phyloP scores from a whole-genome alignment of 2,113 vertebrate species.

The Nothocercus julius region DNA sequence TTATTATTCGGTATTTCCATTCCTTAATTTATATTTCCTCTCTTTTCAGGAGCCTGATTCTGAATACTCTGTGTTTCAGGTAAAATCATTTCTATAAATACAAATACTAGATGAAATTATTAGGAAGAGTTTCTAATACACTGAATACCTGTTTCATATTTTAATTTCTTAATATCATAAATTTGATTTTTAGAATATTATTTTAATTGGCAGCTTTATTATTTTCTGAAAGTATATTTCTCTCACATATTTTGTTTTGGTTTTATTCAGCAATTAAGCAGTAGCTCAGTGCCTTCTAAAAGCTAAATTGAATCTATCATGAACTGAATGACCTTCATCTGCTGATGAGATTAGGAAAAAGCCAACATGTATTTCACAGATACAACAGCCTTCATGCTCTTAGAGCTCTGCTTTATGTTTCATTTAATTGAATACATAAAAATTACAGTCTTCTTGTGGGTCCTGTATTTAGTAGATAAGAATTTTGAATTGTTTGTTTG shows the following conservation, averaged over 20 bases:
- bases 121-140: background rate
- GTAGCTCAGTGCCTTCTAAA: background rate
- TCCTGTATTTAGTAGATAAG: background rate
- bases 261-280: background rate
- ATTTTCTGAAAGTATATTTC: background rate
- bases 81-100: slow-evolving; percentile 75
- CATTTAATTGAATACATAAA: background rate
- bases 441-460: background rate
- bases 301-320: background rate
- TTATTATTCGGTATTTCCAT: background rate
- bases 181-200: background rate
- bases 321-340: background rate
- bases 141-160: background rate
- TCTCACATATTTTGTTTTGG: background rate
- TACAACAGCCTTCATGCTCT: background rate
- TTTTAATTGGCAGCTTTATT: background rate
- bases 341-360: background rate
- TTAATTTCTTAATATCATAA: background rate
- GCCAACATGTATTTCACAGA: background rate
- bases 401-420: background rate
- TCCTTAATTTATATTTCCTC: slow-evolving; percentile 47
- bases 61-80: slow-evolving; percentile 82
- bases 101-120: background rate
- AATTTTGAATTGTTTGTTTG: background rate
- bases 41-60: slow-evolving; percentile 83